Conservation (phyloP, 2,113 vertebrate genomes). For the Corythornis cristatus region DNA sequence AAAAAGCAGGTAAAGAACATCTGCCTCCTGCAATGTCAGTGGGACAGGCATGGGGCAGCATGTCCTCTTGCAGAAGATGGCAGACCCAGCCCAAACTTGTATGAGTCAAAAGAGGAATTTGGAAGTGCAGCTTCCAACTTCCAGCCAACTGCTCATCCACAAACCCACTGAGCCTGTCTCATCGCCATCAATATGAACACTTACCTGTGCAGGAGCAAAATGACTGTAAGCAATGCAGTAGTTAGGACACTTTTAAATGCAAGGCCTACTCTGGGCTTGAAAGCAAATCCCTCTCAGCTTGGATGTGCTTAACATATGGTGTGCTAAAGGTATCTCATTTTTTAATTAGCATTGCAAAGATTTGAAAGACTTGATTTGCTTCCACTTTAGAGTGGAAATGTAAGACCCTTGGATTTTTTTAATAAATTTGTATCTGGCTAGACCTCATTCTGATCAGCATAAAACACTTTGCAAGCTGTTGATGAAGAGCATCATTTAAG, state of each 20-base stretch:
- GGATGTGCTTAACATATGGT: not conserved
- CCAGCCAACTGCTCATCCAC: not conserved
- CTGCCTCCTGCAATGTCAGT: not conserved
- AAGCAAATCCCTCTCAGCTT: not conserved
- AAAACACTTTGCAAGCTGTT: not conserved
- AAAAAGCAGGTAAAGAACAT: not conserved
- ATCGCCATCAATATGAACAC: not conserved
- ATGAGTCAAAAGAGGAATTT: not conserved
- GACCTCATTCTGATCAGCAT: not conserved
- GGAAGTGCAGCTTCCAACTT: not conserved
- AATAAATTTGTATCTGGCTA: not conserved
- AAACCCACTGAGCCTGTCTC: not conserved
- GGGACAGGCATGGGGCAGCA: not conserved
- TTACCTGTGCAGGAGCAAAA: not conserved
- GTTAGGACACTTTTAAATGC: not conserved
- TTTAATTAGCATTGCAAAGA: not conserved
- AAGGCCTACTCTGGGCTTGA: not conserved
- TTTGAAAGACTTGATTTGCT: conserved; percentile 19
- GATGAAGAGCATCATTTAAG: not conserved
- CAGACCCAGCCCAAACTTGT: not conserved
- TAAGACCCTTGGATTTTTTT: not conserved
- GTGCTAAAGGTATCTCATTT: fast-evolving
- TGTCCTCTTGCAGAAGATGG: not conserved
- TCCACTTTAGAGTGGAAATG: not conserved
- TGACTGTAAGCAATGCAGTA: not conserved